phyloP scores from a whole-genome alignment of 1,140 invertebrate genomes.

The Drosophila insularis region DNA sequence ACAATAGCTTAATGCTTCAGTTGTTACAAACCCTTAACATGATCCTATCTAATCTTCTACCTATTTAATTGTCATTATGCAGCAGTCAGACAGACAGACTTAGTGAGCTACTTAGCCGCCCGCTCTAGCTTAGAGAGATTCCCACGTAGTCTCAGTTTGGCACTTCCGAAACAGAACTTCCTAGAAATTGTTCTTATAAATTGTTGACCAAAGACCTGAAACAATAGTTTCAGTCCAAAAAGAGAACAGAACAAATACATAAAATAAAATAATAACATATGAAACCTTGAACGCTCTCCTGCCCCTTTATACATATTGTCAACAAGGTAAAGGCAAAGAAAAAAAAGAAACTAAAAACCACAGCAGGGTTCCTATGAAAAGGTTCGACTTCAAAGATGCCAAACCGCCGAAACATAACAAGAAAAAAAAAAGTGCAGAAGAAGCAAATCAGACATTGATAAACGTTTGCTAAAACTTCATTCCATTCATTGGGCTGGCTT shows the following conservation, averaged over 20 bases:
- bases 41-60: conserved; percentile 59
- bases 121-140: conserved; percentile 33
- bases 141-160: conserved; percentile 46
- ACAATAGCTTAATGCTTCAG: conserved; percentile 62
- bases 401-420: conserved; percentile 14
- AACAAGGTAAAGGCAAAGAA: conserved; percentile 33
- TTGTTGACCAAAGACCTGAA: conserved; percentile 7
- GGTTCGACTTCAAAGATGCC: conserved; percentile 57
- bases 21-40: conserved; percentile 53
- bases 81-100: neutral
- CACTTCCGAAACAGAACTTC: conserved; percentile 51
- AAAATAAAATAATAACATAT: conserved; percentile 18
- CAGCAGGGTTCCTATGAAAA: conserved; percentile 58
- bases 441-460: conserved; percentile 4
- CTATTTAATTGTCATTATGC: conserved; percentile 60
- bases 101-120: conserved; percentile 1
- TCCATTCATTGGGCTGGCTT: conserved; percentile 37
- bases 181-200: conserved; percentile 22
- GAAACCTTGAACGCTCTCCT: conserved; percentile 44
- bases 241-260: conserved; percentile 32
- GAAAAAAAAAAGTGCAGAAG: conserved; percentile 11
- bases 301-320: conserved; percentile 34
- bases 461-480: conserved; percentile 28
- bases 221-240: neutral
- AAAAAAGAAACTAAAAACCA: conserved; percentile 6